phyloP scores from a whole-genome alignment of 64 coral and sea anemone species.

The Actinia equina region DNA sequence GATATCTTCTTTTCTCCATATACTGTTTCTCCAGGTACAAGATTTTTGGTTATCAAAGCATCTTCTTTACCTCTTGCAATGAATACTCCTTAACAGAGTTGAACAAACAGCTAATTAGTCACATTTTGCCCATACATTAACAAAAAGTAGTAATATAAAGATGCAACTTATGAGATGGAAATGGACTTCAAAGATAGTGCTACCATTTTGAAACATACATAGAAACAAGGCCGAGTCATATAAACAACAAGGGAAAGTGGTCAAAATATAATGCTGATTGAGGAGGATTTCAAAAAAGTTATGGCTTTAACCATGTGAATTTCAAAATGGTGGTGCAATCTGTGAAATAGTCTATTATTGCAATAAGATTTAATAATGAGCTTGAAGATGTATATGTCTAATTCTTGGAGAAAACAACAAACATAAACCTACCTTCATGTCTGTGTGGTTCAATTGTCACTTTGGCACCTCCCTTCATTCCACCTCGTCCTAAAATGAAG shows the following conservation, averaged over 20 bases:
- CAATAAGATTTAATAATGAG: no score
- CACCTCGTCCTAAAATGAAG: slow-evolving; percentile 30
- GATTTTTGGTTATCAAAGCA: slow-evolving; percentile 94
- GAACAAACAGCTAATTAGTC: neutral
- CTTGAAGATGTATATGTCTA: neutral
- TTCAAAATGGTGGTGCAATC: no score
- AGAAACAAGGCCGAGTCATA: no score
- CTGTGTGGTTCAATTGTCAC: slow-evolving; percentile 95
- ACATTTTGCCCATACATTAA: neutral
- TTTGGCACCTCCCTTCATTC: slow-evolving; percentile 74
- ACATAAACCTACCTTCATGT: slow-evolving; percentile 62
- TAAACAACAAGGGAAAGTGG: no score
- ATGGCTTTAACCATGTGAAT: no score
- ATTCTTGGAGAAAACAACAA: neutral
- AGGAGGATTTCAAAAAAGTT: no score
- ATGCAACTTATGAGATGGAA: no score
- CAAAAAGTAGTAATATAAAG: no score
- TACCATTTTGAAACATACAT: no score
- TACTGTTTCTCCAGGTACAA: slow-evolving; percentile 94
- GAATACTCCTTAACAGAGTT: slow-evolving; percentile 71
- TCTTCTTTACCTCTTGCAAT: slow-evolving; percentile 98
- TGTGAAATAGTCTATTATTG: no score
- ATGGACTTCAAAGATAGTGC: no score
- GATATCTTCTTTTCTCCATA: slow-evolving; percentile 99
- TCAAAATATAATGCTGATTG: no score